phyloP scores from a whole-genome alignment of 2,888 invertebrate species.

The Tetropium fuscum region DNA sequence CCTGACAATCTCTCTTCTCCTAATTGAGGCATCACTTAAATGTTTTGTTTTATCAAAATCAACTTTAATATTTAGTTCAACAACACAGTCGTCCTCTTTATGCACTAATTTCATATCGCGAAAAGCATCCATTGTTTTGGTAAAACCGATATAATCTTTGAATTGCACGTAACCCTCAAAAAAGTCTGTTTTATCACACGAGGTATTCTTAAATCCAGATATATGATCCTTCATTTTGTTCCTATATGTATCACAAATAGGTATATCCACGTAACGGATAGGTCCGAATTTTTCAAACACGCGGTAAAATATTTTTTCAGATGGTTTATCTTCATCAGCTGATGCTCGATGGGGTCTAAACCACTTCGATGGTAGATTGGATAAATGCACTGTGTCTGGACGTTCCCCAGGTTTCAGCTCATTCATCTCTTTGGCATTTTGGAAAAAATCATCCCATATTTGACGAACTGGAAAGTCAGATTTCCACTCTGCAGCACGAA shows the following conservation, averaged over 20 bases:
- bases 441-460: slow-evolving; percentile 96
- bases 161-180: slow-evolving; percentile 96
- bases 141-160: slow-evolving; percentile 87
- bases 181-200: slow-evolving; percentile 82
- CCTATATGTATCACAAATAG: slow-evolving; percentile 88
- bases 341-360: slow-evolving; percentile 77
- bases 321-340: slow-evolving; percentile 75
- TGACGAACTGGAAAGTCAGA: slow-evolving; percentile 89
- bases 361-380: slow-evolving; percentile 92
- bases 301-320: slow-evolving; percentile 77
- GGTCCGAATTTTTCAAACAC: slow-evolving; percentile 92
- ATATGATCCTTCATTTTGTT: slow-evolving; percentile 83
- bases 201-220: slow-evolving; percentile 84
- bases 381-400: slow-evolving; percentile 93
- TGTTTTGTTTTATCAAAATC: slow-evolving; percentile 96
- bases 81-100: slow-evolving; percentile 75
- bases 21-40: slow-evolving; percentile 88
- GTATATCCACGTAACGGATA: slow-evolving; percentile 91
- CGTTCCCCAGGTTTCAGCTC: slow-evolving; percentile 97
- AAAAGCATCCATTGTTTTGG: slow-evolving; percentile 74
- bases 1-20: slow-evolving; percentile 82
- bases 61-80: slow-evolving; percentile 77
- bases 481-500: slow-evolving; percentile 87
- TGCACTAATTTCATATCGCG: slow-evolving; percentile 89
- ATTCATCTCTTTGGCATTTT: slow-evolving; percentile 95